Evolutionary conservation across 1,140 invertebrate species (phyloP).

Genomic region (Contarinia nasturtii): DNA sequence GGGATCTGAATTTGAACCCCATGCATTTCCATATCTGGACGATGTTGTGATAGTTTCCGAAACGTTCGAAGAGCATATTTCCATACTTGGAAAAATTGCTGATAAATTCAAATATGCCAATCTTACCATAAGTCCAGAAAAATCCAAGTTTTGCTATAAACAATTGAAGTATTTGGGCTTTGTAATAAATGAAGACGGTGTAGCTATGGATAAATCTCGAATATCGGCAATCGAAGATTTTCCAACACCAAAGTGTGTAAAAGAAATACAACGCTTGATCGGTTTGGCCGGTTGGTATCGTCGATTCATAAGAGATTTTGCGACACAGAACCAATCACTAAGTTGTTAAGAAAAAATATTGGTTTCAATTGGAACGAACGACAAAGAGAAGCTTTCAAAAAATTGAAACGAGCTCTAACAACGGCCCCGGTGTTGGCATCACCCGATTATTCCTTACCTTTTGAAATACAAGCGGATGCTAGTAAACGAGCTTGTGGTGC

Average conservation of each 20-base stretch:
- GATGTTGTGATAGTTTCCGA: slow-evolving; percentile 16
- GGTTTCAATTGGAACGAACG: background rate
- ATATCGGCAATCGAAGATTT: background rate
- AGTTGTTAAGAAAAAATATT: background rate
- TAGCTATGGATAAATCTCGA: background rate
- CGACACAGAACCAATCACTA: background rate
- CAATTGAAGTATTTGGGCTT: background rate
- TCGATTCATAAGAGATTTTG: background rate
- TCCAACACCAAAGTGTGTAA: background rate
- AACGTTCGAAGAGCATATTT: slow-evolving; percentile 13
- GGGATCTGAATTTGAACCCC: slow-evolving; percentile 12
- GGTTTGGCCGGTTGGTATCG: background rate
- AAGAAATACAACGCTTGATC: background rate
- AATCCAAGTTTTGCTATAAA: background rate
- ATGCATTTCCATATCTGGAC: slow-evolving; percentile 15
- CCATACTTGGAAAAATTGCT: background rate
- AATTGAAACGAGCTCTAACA: background rate
- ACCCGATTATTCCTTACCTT: slow-evolving; percentile 6
- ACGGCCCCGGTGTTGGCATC: slow-evolving; percentile 3
- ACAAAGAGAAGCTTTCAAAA: background rate
- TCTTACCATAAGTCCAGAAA: background rate
- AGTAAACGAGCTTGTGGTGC: slow-evolving; percentile 10
- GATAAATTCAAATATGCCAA: background rate
- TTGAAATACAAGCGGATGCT: slow-evolving; percentile 16
- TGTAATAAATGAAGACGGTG: background rate